Evolutionary conservation across 2,888 invertebrate species (phyloP).

Genomic region (Anodontia alba): DNA sequence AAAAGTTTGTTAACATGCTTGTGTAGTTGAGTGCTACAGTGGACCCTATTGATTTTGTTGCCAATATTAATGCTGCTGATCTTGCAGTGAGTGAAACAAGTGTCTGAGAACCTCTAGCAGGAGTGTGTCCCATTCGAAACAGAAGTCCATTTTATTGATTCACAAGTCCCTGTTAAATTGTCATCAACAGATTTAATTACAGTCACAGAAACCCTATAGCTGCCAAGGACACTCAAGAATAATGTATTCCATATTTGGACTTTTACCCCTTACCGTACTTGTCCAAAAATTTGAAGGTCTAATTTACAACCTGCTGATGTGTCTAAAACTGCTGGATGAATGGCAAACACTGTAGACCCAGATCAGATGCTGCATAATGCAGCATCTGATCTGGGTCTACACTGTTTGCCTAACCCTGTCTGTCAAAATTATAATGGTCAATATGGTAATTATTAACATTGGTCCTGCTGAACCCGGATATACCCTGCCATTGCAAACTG

Average conservation of each 20-base stretch:
- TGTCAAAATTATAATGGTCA: too few relatives aligned
- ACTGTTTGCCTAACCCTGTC: too few relatives aligned
- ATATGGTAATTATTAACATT: too few relatives aligned
- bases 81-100: not conserved
- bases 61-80: not conserved
- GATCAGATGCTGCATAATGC: too few relatives aligned
- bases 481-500: too few relatives aligned
- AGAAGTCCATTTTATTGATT: not conserved
- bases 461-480: too few relatives aligned
- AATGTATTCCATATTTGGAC: not conserved
- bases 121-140: constrained; percentile 16
- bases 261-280: too few relatives aligned
- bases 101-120: not conserved
- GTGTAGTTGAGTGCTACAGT: not conserved
- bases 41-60: not conserved
- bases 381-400: too few relatives aligned
- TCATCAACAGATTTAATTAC: not conserved
- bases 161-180: not conserved
- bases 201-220: too few relatives aligned
- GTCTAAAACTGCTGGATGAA: too few relatives aligned
- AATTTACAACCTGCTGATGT: too few relatives aligned
- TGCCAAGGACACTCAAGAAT: not conserved
- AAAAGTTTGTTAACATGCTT: not conserved
- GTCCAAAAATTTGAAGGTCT: too few relatives aligned
- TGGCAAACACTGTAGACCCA: not conserved